A percentile compares a stretch with the other conserved stretches of the same genome.
Conservation (phyloP, 2,113 vertebrate genomes). For the Atrichornis clamosus region DNA sequence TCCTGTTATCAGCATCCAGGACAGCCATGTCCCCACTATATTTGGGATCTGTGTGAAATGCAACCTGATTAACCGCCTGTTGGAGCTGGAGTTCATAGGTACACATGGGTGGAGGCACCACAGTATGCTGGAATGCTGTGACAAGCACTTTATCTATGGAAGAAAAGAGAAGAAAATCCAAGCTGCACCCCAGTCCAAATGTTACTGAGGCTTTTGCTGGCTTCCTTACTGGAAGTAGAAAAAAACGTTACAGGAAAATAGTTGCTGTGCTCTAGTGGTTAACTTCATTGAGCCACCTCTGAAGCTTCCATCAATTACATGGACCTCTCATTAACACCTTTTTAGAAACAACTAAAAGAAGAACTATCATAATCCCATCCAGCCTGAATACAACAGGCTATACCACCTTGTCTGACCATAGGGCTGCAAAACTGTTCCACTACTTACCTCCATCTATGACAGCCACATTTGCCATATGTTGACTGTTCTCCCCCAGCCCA, state of each 20-base stretch:
- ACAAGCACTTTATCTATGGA: slow-evolving; percentile 85
- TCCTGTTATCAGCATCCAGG: slow-evolving; percentile 77
- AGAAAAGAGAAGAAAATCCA: not conserved
- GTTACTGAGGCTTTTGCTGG: not conserved
- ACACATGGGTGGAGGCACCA: slow-evolving; percentile 91
- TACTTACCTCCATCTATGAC: slow-evolving; percentile 92
- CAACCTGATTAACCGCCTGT: slow-evolving; percentile 81
- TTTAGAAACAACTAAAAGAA: not conserved
- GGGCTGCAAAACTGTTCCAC: not conserved
- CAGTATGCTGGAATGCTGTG: slow-evolving; percentile 84
- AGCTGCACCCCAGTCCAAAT: not conserved
- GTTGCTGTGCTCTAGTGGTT: not conserved
- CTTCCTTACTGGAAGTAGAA: not conserved
- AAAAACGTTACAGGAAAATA: not conserved
- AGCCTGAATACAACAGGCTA: not conserved
- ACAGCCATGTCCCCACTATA: slow-evolving; percentile 81
- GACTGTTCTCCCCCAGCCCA: slow-evolving; percentile 68
- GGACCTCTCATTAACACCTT: not conserved
- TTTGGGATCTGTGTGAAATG: slow-evolving; percentile 74
- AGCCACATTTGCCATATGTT: slow-evolving; percentile 83
- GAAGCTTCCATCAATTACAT: not conserved
- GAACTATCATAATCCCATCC: not conserved
- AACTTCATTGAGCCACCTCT: not conserved
- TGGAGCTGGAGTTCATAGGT: slow-evolving; percentile 83
- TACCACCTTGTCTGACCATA: not conserved